phyloP scores from a whole-genome alignment of 1,140 invertebrate genomes.

The Lepidurus packardi region DNA sequence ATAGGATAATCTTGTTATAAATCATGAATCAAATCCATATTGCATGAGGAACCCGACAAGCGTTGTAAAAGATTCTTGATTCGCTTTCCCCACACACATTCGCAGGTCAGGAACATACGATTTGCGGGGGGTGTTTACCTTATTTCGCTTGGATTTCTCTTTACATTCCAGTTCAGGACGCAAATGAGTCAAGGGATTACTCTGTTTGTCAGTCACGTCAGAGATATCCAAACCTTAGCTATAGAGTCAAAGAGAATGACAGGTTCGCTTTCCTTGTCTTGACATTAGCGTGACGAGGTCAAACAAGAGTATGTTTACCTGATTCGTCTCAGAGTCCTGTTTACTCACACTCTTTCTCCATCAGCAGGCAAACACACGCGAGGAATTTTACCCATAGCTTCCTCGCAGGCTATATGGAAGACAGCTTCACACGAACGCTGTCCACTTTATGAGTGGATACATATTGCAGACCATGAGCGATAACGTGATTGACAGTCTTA shows the following conservation, averaged over 20 bases:
- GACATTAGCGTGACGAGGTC: background rate
- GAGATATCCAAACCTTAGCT: background rate
- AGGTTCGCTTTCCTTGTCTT: conserved; percentile 5
- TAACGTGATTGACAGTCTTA: background rate
- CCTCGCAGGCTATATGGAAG: background rate
- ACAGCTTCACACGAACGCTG: background rate
- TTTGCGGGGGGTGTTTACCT: background rate
- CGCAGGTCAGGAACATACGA: background rate
- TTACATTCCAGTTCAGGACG: background rate
- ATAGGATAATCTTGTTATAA: no score
- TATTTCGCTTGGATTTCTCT: background rate
- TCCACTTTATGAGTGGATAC: background rate
- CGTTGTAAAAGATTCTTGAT: no score
- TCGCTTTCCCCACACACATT: background rate
- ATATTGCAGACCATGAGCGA: background rate
- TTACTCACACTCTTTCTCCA: conserved; percentile 10
- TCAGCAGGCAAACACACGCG: background rate
- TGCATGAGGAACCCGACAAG: background rate
- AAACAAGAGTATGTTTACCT: conserved; percentile 3
- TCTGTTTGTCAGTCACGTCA: background rate
- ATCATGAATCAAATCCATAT: background rate
- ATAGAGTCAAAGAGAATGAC: background rate
- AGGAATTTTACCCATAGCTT: background rate
- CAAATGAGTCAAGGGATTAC: background rate
- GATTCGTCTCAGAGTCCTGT: background rate